Conservation (phyloP, 2,888 invertebrate species). For the Tenthredo notha region DNA sequence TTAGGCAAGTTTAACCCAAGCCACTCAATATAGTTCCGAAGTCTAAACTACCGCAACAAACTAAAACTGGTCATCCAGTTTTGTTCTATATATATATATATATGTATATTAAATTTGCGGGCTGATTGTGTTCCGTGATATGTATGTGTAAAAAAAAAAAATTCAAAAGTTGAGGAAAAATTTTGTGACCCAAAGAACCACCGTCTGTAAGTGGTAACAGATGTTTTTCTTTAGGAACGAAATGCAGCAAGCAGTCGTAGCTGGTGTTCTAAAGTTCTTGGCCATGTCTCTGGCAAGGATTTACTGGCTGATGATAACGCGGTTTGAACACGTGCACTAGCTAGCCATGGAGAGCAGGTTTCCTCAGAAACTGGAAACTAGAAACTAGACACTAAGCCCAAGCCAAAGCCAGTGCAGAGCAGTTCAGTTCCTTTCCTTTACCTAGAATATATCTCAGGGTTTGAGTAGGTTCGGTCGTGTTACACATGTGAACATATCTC, state of each 20-base stretch:
- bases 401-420: not conserved
- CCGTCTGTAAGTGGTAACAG: conserved; percentile 34
- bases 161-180: no score
- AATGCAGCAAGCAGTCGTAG: not conserved
- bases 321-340: conserved; percentile 63
- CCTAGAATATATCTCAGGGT: not conserved
- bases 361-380: conserved; percentile 62
- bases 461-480: not conserved
- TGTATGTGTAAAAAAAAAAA: no score
- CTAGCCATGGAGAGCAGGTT: conserved; percentile 48
- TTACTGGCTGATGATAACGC: conserved; percentile 68
- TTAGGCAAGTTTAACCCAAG: conserved; percentile 65
- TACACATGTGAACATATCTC: conserved; percentile 14
- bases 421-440: not conserved
- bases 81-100: not conserved
- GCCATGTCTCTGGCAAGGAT: conserved; percentile 57
- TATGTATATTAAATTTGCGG: not conserved
- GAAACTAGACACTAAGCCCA: conserved; percentile 38
- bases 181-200: no score
- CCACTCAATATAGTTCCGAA: conserved; percentile 42
- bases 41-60: not conserved
- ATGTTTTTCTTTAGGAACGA: not conserved
- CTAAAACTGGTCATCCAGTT: not conserved
- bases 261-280: not conserved
- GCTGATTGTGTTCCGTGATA: no score